A percentile compares a stretch with the other conserved stretches of the same genome.
These are phyloP conservation scores for Harpalus rufipes DNA, from an alignment of 2,888 invertebrate genomes.

Conservation along the genomic window DNA sequence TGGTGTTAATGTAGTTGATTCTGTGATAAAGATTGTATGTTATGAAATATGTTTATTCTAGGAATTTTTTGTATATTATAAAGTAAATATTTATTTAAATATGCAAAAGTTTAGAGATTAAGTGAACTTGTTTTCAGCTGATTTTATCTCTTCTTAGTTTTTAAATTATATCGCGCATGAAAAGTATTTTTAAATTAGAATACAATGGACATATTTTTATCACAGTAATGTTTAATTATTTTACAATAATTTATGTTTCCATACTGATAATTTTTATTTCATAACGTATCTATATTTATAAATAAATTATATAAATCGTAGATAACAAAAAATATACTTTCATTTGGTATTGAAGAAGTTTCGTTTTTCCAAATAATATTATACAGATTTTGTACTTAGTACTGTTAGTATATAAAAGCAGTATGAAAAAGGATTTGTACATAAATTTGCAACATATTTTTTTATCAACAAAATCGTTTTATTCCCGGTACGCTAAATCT, in stretches of 20 bases:
- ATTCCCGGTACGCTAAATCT: no score
- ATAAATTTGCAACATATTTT: no score
- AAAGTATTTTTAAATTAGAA: conserved; percentile 1
- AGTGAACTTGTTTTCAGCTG: conserved; percentile 3
- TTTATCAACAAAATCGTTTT: no score
- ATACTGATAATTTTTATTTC: not conserved
- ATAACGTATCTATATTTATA: not conserved
- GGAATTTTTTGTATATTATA: not conserved
- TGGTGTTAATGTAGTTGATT: conserved; percentile 1
- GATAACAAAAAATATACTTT: no score
- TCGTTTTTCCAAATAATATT: not conserved
- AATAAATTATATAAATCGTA: no score
- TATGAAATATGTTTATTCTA: not conserved
- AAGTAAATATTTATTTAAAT: conserved; percentile 4
- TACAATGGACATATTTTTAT: conserved; percentile 22
- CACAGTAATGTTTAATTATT: conserved; percentile 20
- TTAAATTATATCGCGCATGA: not conserved
- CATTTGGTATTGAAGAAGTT: not conserved
- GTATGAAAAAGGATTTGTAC: no score
- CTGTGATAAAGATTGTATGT: conserved; percentile 20
- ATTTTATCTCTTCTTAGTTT: not conserved
- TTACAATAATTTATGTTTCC: not conserved
- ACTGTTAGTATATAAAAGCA: no score
- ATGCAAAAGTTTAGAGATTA: conserved; percentile 11
- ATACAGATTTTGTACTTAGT: not conserved